These are phyloP conservation scores for Rachycentron canadum DNA, from an alignment of 2,797 vertebrate species.

Conservation along the genomic window DNA sequence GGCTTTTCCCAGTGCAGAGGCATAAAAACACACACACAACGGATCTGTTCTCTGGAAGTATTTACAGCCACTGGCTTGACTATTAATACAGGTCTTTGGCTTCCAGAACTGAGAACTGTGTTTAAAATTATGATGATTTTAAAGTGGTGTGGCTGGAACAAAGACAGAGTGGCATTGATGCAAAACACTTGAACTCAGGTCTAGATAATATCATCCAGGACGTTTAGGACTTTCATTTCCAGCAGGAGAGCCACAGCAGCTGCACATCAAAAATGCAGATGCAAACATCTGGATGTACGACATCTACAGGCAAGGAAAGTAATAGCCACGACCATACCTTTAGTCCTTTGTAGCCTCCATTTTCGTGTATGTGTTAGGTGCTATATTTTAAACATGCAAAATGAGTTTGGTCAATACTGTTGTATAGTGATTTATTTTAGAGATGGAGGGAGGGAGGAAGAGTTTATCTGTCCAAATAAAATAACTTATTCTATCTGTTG, in stretches of 20 bases:
- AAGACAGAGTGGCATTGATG: background rate
- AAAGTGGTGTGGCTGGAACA: background rate
- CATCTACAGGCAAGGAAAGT: slow-evolving; percentile 25
- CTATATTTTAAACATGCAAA: background rate
- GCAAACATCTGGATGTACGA: background rate
- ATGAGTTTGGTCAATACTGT: background rate
- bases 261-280: slow-evolving; percentile 1
- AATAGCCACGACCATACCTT: background rate
- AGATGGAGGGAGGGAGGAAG: background rate
- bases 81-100: background rate
- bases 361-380: background rate
- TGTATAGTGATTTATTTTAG: background rate
- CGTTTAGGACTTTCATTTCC: background rate
- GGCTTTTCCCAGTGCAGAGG: too few species aligned
- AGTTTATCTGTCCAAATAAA: background rate
- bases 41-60: background rate
- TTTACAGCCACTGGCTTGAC: background rate
- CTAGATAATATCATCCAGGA: background rate
- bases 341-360: background rate
- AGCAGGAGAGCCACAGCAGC: slow-evolving; percentile 16
- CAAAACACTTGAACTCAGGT: background rate
- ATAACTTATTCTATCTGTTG: background rate
- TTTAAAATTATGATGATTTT: background rate
- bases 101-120: background rate
- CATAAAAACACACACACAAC: background rate